phyloP scores from a whole-genome alignment of 2,797 vertebrate species.

The Phaenicophaeus curvirostris region DNA sequence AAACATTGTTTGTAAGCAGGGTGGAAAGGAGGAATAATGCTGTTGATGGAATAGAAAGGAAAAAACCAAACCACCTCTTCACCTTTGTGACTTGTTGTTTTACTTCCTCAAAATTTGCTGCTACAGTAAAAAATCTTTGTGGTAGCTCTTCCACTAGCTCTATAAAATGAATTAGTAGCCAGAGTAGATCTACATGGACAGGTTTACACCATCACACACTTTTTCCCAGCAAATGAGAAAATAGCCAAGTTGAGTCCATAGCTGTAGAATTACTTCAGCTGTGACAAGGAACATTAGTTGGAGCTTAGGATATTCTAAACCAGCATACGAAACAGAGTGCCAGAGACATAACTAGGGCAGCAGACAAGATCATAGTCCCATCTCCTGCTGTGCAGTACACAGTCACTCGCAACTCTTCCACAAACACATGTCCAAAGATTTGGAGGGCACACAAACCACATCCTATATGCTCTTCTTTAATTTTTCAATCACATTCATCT shows the following conservation, averaged over 20 bases:
- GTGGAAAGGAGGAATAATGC: background rate
- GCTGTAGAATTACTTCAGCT: background rate
- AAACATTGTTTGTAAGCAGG: background rate
- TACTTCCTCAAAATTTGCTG: background rate
- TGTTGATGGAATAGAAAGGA: background rate
- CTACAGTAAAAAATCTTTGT: background rate
- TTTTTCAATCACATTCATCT: background rate
- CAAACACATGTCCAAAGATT: background rate
- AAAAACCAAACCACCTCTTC: background rate
- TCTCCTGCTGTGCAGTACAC: background rate
- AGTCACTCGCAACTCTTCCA: background rate
- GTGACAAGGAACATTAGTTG: background rate
- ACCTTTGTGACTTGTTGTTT: background rate
- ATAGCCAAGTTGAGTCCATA: background rate
- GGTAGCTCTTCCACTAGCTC: background rate
- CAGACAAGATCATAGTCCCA: background rate
- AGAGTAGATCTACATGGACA: background rate
- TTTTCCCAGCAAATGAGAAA: background rate
- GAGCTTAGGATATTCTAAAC: background rate
- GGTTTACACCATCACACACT: background rate
- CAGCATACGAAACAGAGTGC: background rate
- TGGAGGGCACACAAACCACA: background rate
- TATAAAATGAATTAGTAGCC: background rate
- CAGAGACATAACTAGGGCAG: background rate
- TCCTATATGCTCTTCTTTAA: background rate